Conservation (phyloP, 2,113 vertebrate genomes). For the Dasyurus viverrinus region DNA sequence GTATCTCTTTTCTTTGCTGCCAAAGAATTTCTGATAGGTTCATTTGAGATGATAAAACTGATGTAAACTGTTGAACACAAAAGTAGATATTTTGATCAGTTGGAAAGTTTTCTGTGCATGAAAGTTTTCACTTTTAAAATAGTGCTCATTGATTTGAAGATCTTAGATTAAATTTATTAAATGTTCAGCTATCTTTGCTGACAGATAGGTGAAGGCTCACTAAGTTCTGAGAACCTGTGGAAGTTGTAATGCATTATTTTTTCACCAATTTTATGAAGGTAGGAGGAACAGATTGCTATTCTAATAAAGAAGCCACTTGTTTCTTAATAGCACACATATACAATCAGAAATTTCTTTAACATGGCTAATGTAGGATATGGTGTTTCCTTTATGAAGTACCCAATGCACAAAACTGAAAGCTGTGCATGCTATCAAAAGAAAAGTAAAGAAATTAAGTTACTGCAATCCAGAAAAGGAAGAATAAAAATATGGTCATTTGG, state of each 20-base stretch:
- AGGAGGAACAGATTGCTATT: constrained; percentile 54
- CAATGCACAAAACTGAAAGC: constrained; percentile 30
- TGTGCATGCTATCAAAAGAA: constrained; percentile 12
- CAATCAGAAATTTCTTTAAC: constrained; percentile 36
- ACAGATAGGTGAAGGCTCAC: constrained; percentile 36
- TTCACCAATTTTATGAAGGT: constrained; percentile 32
- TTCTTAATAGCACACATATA: constrained; percentile 52
- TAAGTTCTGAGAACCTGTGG: constrained; percentile 49
- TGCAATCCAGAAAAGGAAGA: constrained; percentile 48
- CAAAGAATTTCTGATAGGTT: not conserved
- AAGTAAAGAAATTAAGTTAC: constrained; percentile 2
- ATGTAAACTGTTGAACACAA: not conserved
- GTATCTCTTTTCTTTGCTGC: constrained; percentile 25
- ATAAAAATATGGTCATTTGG: constrained; percentile 30
- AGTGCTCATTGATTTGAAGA: constrained; percentile 42
- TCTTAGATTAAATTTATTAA: constrained; percentile 47
- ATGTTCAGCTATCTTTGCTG: not conserved
- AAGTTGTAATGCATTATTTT: not conserved
- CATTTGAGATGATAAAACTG: constrained; percentile 23
- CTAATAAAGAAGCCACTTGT: constrained; percentile 58
- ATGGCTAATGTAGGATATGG: constrained; percentile 42
- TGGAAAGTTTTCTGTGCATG: constrained; percentile 29
- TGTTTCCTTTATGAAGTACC: constrained; percentile 30
- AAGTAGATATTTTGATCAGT: not conserved
- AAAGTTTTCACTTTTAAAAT: constrained; percentile 6